Conservation (phyloP, 2,113 vertebrate species). For the Struthidea cinerea region DNA sequence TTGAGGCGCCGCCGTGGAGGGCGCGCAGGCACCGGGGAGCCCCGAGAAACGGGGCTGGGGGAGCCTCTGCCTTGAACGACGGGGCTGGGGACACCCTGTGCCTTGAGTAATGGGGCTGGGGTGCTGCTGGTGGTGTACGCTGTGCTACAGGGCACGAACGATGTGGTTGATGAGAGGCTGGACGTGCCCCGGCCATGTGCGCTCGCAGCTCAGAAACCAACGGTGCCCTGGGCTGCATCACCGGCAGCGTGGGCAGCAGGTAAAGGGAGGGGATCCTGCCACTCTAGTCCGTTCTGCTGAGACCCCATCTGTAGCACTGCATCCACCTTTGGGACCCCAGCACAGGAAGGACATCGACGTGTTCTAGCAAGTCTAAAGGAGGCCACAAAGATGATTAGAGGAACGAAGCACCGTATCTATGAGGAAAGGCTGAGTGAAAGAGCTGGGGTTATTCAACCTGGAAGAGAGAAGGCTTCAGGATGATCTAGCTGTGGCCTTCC, state of each 20-base stretch:
- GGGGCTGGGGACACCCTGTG: too few relatives aligned
- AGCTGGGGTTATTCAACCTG: background rate
- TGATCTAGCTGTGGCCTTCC: background rate
- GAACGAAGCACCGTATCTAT: background rate
- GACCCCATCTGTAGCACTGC: too few relatives aligned
- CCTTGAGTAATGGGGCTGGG: too few relatives aligned
- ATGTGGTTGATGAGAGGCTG: background rate
- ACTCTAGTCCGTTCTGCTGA: background rate
- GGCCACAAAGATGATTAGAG: background rate
- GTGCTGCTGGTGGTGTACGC: background rate
- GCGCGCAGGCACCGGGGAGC: background rate
- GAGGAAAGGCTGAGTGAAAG: background rate
- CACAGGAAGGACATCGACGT: background rate
- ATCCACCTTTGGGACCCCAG: background rate
- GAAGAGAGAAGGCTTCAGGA: background rate
- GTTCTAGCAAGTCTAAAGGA: background rate
- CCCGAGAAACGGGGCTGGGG: background rate
- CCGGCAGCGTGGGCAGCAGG: background rate
- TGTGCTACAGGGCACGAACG: background rate
- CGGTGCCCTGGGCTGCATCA: background rate
- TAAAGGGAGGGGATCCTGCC: background rate
- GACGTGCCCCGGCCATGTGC: background rate
- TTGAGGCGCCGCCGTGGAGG: conserved; percentile 8
- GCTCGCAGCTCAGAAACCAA: background rate
- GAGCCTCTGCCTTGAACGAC: fast-evolving